Base-by-base conservation (phyloP, 1,140 invertebrate genomes). In the Chironomus striatipennis region DNA sequence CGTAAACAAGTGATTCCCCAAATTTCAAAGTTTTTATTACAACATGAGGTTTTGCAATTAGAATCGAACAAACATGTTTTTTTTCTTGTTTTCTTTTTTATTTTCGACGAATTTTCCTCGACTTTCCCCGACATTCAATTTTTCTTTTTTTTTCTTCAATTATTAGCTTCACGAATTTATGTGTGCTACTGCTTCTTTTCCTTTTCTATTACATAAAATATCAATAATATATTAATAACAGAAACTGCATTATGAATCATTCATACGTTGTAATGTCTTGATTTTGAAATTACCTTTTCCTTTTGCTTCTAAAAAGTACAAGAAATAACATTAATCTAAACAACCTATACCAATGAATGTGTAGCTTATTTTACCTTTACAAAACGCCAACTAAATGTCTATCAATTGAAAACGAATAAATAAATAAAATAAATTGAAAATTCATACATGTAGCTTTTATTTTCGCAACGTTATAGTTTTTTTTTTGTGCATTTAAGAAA, bases 181-280 rank as follows among this genome's bases (percentile, higher is more conserved):
- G 24, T 34, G 24, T 34, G 24, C 7, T 15, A 21, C 73, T 72
- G 34, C n/a, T 15, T 73, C 17, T 15, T 70, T 73, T 18, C 73
- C 9, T n/a, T n/a, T n/a, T 9, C 73, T 18, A 20, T 12, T 17
- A 67, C 15, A 15, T 42, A 15, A n/a, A 74, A n/a, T 73, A 42
- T 10, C 73, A 18, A 65, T 34, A 34, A 34, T 34, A 34, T 34
- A 34, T 34, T 34, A 34, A 34, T 34, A 57, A 57, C 12, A 57
- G 47, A 57, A 17, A 70, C 18, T 7, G 9, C 9, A 70, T 70
- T 70, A 70, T 70, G 65, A 70, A 20, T 70, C 65, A 70, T 70
- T 20, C 65, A 21, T 70, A 21, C 65, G 47, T 70, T 18, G 65
- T 70, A 70, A 70, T 70, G 65, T 70, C 65, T 70, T 70, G 65